Conservation (phyloP, 2,797 vertebrate species). For the Somateria mollissima region DNA sequence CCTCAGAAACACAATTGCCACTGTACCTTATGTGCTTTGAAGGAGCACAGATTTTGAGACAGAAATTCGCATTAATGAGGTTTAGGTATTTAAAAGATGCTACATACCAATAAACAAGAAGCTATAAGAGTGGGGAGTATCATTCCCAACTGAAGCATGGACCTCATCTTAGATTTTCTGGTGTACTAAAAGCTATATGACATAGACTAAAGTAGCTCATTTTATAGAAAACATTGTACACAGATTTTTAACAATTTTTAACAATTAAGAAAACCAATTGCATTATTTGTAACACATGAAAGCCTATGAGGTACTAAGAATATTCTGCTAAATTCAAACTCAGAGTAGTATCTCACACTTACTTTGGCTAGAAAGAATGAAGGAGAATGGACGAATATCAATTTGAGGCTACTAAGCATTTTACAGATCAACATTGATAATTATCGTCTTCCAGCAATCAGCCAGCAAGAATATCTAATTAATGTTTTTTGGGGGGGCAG, state of each 20-base stretch:
- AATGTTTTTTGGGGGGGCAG: neutral
- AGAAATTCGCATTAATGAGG: neutral
- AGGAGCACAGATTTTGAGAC: neutral
- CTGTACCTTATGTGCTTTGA: neutral
- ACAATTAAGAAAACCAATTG: neutral
- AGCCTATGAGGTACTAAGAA: neutral
- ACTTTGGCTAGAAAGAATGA: neutral
- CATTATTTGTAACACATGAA: neutral
- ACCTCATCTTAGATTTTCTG: neutral
- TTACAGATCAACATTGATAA: neutral
- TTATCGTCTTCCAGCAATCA: neutral
- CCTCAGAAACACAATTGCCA: neutral
- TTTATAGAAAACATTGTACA: neutral
- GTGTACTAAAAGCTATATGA: neutral
- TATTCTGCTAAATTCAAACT: neutral
- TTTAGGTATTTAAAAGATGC: neutral
- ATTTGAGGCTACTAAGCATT: neutral
- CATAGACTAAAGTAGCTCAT: neutral
- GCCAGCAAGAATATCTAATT: neutral
- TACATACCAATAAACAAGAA: neutral
- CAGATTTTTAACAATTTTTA: neutral
- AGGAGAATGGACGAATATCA: neutral
- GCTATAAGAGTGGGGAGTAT: neutral
- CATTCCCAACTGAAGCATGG: neutral
- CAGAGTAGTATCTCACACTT: neutral